phyloP scores from a whole-genome alignment of 2,797 vertebrate genomes.

The Aratinga solstitialis region DNA sequence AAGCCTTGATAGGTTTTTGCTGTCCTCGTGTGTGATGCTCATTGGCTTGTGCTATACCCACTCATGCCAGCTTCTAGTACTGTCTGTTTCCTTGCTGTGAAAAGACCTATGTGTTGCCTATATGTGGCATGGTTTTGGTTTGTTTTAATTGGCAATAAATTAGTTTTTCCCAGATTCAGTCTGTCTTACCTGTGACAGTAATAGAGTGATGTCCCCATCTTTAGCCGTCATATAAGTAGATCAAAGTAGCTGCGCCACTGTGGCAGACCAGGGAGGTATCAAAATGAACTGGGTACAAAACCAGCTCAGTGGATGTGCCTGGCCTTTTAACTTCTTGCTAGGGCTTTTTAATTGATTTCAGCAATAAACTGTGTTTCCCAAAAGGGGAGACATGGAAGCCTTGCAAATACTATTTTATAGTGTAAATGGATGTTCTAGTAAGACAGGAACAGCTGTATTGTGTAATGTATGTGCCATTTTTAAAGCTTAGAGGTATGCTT shows the following conservation, averaged over 20 bases:
- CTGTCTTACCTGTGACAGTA: neutral
- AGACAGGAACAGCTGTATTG: neutral
- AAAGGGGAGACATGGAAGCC: neutral
- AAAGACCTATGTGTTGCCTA: neutral
- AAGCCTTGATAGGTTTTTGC: neutral
- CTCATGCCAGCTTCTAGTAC: neutral
- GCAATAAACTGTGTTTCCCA: neutral
- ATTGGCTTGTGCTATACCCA: neutral
- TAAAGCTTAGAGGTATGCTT: neutral
- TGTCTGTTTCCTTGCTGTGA: neutral
- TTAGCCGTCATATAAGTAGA: neutral
- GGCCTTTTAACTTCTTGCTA: neutral
- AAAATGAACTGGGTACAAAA: neutral
- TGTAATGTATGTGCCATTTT: neutral
- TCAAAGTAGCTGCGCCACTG: neutral
- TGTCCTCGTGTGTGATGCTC: neutral
- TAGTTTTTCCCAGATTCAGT: neutral
- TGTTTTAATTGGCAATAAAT: neutral
- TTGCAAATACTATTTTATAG: neutral
- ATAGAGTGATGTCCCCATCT: neutral
- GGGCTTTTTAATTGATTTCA: neutral
- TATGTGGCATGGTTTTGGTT: fast-evolving
- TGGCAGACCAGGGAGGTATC: neutral
- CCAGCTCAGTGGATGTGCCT: neutral
- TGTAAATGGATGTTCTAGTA: neutral